Evolutionary conservation across 2,888 invertebrate genomes (phyloP).

Genomic region (Hyposoter didymator): DNA sequence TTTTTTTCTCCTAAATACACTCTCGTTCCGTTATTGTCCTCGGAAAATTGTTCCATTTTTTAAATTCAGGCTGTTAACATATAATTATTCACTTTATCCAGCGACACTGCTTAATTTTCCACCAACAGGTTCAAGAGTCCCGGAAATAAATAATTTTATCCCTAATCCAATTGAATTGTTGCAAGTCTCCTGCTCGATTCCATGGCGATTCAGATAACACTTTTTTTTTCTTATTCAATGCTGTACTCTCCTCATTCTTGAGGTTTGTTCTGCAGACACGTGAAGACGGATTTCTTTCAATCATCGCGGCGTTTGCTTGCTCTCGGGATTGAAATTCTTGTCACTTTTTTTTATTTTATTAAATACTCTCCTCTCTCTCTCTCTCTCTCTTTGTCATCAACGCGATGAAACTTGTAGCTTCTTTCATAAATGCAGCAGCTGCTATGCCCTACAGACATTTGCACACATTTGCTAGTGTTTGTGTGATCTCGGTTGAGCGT

Average conservation of each 20-base stretch:
- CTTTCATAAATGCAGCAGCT: constrained; percentile 46
- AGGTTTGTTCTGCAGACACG: constrained; percentile 1
- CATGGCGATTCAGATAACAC: neutral
- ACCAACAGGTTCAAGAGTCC: neutral
- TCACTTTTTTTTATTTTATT: constrained; percentile 9
- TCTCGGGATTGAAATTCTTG: constrained; percentile 41
- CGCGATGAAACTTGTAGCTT: constrained; percentile 55
- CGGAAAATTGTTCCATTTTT: neutral
- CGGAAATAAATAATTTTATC: neutral
- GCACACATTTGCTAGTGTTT: constrained; percentile 69
- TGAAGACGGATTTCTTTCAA: constrained; percentile 27
- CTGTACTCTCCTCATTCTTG: neutral
- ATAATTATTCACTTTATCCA: neutral
- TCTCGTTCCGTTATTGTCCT: neutral
- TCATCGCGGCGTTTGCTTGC: constrained; percentile 34
- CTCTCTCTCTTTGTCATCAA: constrained; percentile 54
- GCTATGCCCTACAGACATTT: constrained; percentile 70
- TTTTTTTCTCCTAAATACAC: neutral
- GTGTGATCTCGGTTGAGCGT: constrained; percentile 68
- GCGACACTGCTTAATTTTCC: neutral
- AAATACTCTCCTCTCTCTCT: constrained; percentile 11
- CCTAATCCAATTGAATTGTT: neutral
- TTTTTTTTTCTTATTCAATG: neutral
- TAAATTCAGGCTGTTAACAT: neutral
- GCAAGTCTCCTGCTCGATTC: neutral